phyloP scores from a whole-genome alignment of 2,888 invertebrate species.

The Esperia sulphurella region DNA sequence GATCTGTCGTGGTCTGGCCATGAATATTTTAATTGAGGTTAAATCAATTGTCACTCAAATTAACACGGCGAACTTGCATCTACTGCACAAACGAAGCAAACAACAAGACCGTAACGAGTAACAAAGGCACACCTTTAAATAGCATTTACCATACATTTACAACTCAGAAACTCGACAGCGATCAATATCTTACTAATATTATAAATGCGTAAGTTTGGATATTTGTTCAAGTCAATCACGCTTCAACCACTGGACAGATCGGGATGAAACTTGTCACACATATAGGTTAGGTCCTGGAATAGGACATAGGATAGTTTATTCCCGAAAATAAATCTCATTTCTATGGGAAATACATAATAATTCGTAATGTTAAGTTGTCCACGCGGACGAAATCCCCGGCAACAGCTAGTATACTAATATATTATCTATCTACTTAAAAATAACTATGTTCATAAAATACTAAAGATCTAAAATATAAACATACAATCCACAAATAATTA shows the following conservation, averaged over 20 bases:
- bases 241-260: no score
- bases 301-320: no score
- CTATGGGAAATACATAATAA: no score
- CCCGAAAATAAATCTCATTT: no score
- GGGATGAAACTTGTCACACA: no score
- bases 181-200: no score
- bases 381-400: no score
- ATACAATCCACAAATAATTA: neutral
- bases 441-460: slow-evolving; percentile 6
- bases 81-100: slow-evolving; percentile 31
- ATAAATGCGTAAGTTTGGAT: no score
- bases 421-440: neutral
- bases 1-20: slow-evolving; percentile 28
- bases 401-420: no score
- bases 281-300: no score
- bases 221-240: no score
- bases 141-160: slow-evolving; percentile 1
- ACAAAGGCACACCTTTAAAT: neutral
- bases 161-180: slow-evolving; percentile 3
- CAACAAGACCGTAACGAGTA: slow-evolving; percentile 13
- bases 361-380: no score
- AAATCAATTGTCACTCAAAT: slow-evolving; percentile 65
- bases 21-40: slow-evolving; percentile 65
- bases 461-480: slow-evolving; percentile 17
- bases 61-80: slow-evolving; percentile 37